phyloP scores from a whole-genome alignment of 1,140 invertebrate species.

The Diplogasteroides magnus region DNA sequence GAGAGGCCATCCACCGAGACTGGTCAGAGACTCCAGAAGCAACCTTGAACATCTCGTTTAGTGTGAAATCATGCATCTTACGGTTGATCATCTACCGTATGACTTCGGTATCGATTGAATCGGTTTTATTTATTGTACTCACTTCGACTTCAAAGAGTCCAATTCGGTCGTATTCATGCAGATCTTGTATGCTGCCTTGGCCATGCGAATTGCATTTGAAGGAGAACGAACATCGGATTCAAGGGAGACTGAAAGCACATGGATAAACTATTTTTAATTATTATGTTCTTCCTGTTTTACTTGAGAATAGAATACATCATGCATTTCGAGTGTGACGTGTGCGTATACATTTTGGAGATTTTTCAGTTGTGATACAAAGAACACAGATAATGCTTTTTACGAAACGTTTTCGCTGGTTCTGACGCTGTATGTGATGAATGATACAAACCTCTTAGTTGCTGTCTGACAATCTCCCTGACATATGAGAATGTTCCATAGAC shows the following conservation, averaged over 20 bases:
- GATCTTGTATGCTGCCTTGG: slow-evolving; percentile 23
- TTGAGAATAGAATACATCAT: neutral
- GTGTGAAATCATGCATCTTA: neutral
- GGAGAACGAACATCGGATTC: slow-evolving; percentile 17
- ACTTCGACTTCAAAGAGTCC: slow-evolving; percentile 27
- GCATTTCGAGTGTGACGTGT: neutral
- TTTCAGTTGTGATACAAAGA: neutral
- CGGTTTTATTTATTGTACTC: neutral
- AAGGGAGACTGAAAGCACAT: slow-evolving; percentile 30
- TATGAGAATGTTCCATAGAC: slow-evolving; percentile 35
- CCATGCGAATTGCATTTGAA: slow-evolving; percentile 32
- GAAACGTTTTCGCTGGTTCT: neutral
- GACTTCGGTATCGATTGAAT: too few species aligned
- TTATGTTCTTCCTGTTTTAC: slow-evolving; percentile 4
- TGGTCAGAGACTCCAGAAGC: slow-evolving; percentile 67
- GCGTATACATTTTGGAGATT: neutral
- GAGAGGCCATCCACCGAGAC: slow-evolving; percentile 79
- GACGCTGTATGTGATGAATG: neutral
- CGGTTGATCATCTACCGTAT: too few species aligned
- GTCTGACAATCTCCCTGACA: slow-evolving; percentile 35
- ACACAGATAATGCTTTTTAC: neutral
- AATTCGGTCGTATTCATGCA: slow-evolving; percentile 36
- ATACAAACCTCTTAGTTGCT: slow-evolving; percentile 33
- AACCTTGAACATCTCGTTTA: slow-evolving; percentile 59
- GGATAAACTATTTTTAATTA: slow-evolving; percentile 15